These are phyloP conservation scores for Latrodectus elegans DNA, from an alignment of 2,888 invertebrate genomes.

Conservation along the genomic window DNA sequence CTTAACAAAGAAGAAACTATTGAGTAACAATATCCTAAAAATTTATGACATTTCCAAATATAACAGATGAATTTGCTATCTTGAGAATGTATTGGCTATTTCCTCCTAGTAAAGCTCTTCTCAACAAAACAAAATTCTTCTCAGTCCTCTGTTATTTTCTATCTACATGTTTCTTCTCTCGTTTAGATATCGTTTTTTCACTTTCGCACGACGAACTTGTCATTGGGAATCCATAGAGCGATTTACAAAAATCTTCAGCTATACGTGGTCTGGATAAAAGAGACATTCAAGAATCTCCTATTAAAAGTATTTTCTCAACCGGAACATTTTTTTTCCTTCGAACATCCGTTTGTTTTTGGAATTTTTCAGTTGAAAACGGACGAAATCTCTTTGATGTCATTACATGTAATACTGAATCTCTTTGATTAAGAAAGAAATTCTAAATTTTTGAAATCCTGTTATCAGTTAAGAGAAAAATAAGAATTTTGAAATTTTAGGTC, in stretches of 20 bases:
- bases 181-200: constrained; percentile 17
- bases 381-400: no score
- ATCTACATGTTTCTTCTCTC: not conserved
- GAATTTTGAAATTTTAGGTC: no score
- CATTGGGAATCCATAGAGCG: constrained; percentile 61
- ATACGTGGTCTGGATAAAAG: constrained; percentile 52
- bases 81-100: no score
- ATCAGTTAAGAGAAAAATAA: no score
- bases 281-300: constrained; percentile 1
- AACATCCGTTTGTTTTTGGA: constrained; percentile 24
- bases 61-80: no score
- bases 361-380: not conserved
- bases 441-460: no score
- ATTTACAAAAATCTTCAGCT: constrained; percentile 59
- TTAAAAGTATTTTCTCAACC: constrained; percentile 35
- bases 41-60: no score
- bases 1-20: no score
- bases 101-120: not conserved
- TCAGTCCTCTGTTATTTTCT: not conserved
- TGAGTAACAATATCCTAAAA: no score
- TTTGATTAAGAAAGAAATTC: no score
- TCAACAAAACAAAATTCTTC: not conserved
- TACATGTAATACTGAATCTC: no score
- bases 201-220: constrained; percentile 60
- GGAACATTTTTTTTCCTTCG: constrained; percentile 25